A percentile compares a stretch with the other conserved stretches of the same genome.
phyloP scores from a whole-genome alignment of 2,797 vertebrate genomes.

The Galago senegalensis region DNA sequence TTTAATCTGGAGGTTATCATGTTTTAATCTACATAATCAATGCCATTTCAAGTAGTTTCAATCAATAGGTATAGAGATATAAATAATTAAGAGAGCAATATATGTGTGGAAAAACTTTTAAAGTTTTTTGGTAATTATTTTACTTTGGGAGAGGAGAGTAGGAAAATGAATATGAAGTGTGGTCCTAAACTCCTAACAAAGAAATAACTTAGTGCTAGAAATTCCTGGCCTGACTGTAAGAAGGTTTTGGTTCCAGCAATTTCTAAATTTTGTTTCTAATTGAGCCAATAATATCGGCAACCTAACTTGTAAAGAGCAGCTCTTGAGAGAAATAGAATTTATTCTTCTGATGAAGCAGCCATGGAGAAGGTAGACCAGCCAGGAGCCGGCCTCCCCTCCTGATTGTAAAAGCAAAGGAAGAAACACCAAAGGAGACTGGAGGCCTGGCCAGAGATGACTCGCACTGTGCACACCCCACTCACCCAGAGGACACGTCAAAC shows the following conservation, averaged over 20 bases:
- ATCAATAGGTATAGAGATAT: neutral
- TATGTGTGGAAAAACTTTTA: neutral
- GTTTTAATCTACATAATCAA: neutral
- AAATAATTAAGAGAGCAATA: neutral
- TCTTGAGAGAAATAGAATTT: neutral
- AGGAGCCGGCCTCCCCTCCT: neutral
- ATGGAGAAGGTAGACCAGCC: neutral
- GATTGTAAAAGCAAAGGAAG: neutral
- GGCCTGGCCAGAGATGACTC: neutral
- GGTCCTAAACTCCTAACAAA: neutral
- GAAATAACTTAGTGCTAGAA: neutral
- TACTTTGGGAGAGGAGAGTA: neutral
- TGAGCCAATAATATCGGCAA: neutral
- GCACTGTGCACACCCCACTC: neutral
- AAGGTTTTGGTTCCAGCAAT: neutral
- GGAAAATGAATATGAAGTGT: neutral
- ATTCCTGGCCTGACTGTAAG: neutral
- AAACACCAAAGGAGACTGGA: neutral
- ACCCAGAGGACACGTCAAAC: neutral
- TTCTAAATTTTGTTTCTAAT: neutral
- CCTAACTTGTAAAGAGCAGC: neutral
- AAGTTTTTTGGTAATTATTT: conserved; percentile 6
- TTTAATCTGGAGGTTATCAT: neutral
- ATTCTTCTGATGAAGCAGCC: neutral
- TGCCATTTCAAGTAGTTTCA: neutral